These are phyloP conservation scores for Rhopilema esculentum DNA, from an alignment of 30 jellyfish, hydroid and myxozoan species.

Conservation along the genomic window DNA sequence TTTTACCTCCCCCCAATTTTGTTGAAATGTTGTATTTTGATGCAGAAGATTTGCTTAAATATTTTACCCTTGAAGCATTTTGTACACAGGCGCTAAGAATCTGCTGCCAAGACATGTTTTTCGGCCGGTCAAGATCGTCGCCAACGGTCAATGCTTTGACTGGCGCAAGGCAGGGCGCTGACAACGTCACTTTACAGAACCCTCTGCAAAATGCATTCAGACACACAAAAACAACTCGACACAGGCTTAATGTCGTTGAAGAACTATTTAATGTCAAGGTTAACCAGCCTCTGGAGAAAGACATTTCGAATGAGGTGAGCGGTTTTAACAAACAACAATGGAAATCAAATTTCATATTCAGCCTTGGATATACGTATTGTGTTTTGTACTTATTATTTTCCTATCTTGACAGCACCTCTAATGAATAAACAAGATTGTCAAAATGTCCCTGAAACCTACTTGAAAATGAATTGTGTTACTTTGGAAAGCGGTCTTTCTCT, in stretches of 20 bases:
- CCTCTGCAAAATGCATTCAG: slow-evolving; percentile 85
- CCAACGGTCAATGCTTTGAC: slow-evolving; percentile 64
- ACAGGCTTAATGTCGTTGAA: slow-evolving; percentile 77
- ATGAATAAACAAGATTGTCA: no score
- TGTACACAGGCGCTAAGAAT: slow-evolving; percentile 89
- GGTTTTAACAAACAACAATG: neutral
- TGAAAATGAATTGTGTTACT: no score
- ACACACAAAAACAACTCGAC: slow-evolving; percentile 72
- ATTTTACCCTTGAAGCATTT: no score
- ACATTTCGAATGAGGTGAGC: slow-evolving; percentile 86
- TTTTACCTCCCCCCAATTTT: neutral
- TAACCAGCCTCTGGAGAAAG: slow-evolving; percentile 82
- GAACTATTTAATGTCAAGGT: slow-evolving; percentile 87
- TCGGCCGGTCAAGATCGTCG: slow-evolving; percentile 87
- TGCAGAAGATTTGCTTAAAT: no score
- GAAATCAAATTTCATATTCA: no score
- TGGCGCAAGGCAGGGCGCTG: slow-evolving; percentile 2
- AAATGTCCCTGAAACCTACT: no score
- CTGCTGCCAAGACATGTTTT: slow-evolving; percentile 98
- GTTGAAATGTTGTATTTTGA: neutral
- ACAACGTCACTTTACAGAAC: slow-evolving; percentile 38
- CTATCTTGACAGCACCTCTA: no score
- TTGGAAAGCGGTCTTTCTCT: no score
- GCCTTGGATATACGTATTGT: no score
- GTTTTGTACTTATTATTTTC: no score